Evolutionary conservation across 2,113 vertebrate species (phyloP).

Genomic region (Nothoprocta perdicaria): DNA sequence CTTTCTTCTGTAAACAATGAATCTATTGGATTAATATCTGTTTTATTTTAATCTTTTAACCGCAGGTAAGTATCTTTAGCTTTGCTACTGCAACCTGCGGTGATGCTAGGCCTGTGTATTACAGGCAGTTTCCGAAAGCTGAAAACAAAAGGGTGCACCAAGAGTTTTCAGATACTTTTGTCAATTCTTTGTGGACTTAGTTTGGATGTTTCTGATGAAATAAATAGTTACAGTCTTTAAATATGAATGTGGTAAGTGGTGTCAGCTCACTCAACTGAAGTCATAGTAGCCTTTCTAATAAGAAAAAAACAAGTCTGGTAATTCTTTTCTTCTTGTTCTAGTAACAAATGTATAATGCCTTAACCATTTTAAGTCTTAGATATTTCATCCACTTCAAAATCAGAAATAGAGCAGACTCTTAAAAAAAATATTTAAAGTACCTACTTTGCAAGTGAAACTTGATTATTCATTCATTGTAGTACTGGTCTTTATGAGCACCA

Average conservation of each 20-base stretch:
- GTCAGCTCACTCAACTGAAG: neutral
- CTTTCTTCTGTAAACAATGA: neutral
- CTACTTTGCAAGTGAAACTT: neutral
- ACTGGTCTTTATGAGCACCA: neutral
- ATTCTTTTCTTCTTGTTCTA: neutral
- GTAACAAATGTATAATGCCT: neutral
- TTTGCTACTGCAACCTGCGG: neutral
- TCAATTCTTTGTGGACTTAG: neutral
- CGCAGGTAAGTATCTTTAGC: neutral
- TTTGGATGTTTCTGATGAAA: neutral
- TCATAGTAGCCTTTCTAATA: neutral
- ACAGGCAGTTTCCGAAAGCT: neutral
- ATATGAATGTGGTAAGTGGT: neutral
- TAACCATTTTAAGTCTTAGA: neutral
- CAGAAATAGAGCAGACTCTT: neutral
- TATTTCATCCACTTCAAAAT: neutral
- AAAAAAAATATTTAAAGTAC: neutral
- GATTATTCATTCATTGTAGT: neutral
- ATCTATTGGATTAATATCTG: neutral
- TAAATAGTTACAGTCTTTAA: neutral
- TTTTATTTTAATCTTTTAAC: conserved; percentile 36
- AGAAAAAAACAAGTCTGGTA: neutral
- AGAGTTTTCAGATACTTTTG: neutral
- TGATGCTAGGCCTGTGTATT: neutral
- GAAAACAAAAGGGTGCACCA: neutral